Conservation (phyloP, 2,113 vertebrate genomes). For the Eolophus roseicapilla region DNA sequence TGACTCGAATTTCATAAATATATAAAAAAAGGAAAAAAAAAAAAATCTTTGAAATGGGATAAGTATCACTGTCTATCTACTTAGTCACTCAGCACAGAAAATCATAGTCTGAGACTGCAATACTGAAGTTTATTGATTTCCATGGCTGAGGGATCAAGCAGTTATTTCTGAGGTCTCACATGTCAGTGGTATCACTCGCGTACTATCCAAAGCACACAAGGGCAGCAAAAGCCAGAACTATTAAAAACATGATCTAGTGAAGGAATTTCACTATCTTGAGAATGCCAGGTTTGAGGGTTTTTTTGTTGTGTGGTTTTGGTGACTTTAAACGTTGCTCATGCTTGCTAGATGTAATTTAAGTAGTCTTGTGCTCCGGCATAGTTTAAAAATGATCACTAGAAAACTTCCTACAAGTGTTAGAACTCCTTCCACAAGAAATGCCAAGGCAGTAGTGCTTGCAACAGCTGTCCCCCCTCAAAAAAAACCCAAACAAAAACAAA, state of each 20-base stretch:
- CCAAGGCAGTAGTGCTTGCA: neutral
- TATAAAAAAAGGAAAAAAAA: neutral
- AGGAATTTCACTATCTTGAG: neutral
- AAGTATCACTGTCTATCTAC: neutral
- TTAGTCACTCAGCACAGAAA: slow-evolving; percentile 32
- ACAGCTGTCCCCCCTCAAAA: neutral
- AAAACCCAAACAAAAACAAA: neutral
- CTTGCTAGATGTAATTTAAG: neutral
- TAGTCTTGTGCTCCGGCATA: neutral
- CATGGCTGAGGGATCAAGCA: neutral
- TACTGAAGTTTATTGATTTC: slow-evolving; percentile 48
- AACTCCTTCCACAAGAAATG: neutral
- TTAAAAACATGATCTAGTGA: neutral
- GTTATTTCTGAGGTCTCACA: slow-evolving; percentile 22
- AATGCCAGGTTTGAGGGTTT: neutral
- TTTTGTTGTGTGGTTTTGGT: neutral
- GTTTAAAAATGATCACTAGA: neutral
- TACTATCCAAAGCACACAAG: neutral
- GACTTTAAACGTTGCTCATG: neutral
- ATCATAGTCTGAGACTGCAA: neutral
- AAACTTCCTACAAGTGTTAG: neutral
- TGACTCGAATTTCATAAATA: neutral
- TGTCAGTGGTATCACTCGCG: neutral
- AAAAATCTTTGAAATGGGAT: neutral
- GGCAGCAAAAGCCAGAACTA: neutral